Base-by-base conservation (phyloP, 2,113 vertebrate genomes). In the Sinocyclocheilus anshuiensis region DNA sequence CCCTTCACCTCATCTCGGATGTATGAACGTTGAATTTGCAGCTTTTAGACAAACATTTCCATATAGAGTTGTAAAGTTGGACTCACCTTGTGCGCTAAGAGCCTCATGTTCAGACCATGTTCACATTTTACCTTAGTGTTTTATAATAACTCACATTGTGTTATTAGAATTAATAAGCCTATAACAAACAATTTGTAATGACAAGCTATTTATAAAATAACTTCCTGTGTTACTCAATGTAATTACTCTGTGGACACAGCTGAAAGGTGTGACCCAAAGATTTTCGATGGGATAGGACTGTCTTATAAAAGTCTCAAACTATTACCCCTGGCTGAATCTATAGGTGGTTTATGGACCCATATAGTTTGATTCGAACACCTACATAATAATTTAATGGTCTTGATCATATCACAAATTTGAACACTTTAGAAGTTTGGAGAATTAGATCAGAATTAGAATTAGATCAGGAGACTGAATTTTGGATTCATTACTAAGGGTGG, bases 1-100 rank as follows among this genome's bases (percentile, higher is more conserved):
- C 93, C 76, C 95, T 96, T 96, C 95, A 95, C 94, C 94, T 94
- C 95, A 95, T 96, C 94, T 95, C 77, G 74, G 65, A 53, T 9
- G 6, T 15, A 15, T 4, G 2, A 36, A 36, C 24, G 20, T 26
- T 13, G 22, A 39, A 71, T 69, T 48, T 36, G 61, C 45, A 29
- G 65, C 39, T 42, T 81, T 55, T 45, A 77, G 48, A 9, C 15
- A 59, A 83, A 83, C 42, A 26, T 84, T 36, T 57, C 20, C 8
- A 8, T n/a, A 45, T 3, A 45, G 10, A 45, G 29, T 74, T 10
- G 6, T 22, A 16, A 12, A 55, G 8, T 36, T 76, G 22, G 12
- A 61, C 84, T 77, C 50, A 82, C 45, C 57, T n/a, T 81, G 57
- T 65, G 48, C 45, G 55, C 69, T 61, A 67, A 45, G 29, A 13